A percentile compares a stretch with the other conserved stretches of the same genome.
phyloP scores from a whole-genome alignment of 2,888 invertebrate genomes.

The Drosophila nigricruria region DNA sequence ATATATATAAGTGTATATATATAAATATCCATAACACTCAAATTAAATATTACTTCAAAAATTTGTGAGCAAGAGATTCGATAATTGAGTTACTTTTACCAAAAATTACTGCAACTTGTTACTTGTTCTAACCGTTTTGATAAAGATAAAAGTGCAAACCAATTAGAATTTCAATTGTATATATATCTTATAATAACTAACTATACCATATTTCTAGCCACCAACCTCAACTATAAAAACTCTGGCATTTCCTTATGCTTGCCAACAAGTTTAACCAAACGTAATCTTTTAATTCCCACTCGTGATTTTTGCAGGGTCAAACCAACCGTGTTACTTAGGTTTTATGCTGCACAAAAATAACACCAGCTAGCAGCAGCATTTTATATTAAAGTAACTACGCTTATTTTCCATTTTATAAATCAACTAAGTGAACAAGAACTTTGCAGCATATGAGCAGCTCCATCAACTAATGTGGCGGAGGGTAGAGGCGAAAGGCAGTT shows the following conservation, averaged over 20 bases:
- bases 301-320: neutral
- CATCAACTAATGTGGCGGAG: neutral
- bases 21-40: no score
- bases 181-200: no score
- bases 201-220: neutral
- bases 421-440: slow-evolving; percentile 2
- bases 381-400: neutral
- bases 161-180: no score
- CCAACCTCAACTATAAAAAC: neutral
- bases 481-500: neutral
- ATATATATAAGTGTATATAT: no score
- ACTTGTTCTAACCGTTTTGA: no score
- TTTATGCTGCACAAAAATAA: neutral
- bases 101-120: neutral
- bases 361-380: no score
- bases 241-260: neutral
- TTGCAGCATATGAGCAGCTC: slow-evolving; percentile 3
- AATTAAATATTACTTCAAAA: no score
- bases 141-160: no score
- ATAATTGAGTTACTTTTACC: neutral
- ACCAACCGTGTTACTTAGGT: neutral
- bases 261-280: neutral
- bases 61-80: no score
- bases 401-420: neutral
- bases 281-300: neutral